Base-by-base conservation (phyloP, 2,888 invertebrate species). In the Hypena proboscidalis region DNA sequence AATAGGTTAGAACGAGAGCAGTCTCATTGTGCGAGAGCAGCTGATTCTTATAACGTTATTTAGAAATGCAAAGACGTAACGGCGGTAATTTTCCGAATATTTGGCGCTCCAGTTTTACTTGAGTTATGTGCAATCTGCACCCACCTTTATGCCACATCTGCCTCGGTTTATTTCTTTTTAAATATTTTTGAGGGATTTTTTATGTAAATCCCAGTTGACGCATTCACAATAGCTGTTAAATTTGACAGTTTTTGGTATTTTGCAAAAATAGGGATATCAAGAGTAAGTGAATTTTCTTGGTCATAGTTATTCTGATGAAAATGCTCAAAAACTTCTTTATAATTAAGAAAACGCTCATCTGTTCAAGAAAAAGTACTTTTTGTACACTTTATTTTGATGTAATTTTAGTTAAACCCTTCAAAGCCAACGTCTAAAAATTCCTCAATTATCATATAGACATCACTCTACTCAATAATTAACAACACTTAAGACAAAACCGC, bases 1-100 rank as follows among this genome's bases (percentile, higher is more conserved):
- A 85, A 85, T 83, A 59, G 84, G 76, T 70, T 66, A 70, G 69
- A 86, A 84, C 75, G 77, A 82, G 86, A 85, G 80, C 85, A 80
- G 50, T 38, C 40, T 49, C 55, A 72, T 85, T 83, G 83, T 83
- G 55, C 56, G 46, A 30, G 43, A 58, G 83, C 87, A 88, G 87
- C 87, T 88, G 87, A 87, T 85, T 80, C 70, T 70, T 74, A 67
- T 67, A 66, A 68, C 71, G 70, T 67, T 44, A 62, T 75, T 78
- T 77, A 65, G 59, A 66, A 68, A 65, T 65, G 62, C 50, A 58
- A 63, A 71, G 66, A 69, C 47, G 73, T 73, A 76, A 78, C 78
- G 70, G 77, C 70, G 69, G 66, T 67, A 66, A 75, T 74, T 75
- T 79, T 70, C 71, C 56, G 55, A 67, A 67, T 70, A 66, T 68